Conservation (phyloP, 30 jellyfish, hydroid and myxozoan species). For the Morbakka virulenta region DNA sequence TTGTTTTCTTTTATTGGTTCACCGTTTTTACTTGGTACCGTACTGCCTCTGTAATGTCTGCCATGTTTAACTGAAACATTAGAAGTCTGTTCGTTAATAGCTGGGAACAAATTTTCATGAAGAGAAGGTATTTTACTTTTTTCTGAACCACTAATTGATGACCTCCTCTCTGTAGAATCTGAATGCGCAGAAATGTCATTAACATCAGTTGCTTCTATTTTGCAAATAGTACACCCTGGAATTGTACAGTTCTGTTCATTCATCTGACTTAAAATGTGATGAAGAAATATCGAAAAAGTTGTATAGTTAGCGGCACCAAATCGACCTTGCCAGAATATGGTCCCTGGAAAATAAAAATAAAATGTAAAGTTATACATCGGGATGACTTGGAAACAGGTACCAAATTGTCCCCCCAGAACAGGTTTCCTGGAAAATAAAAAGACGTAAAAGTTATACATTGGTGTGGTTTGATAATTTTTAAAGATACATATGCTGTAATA, state of each 20-base stretch:
- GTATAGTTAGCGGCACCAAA: conserved; percentile 32
- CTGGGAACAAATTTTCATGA: conserved; percentile 19
- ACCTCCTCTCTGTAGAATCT: background rate
- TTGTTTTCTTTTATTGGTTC: background rate
- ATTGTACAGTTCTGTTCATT: background rate
- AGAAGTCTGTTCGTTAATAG: background rate
- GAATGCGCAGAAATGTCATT: background rate
- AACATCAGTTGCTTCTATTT: background rate
- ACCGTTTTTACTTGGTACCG: background rate
- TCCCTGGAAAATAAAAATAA: too few species aligned
- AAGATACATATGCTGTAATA: too few species aligned
- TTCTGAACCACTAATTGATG: background rate
- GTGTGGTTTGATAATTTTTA: too few species aligned
- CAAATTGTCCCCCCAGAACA: too few species aligned
- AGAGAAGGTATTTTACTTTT: background rate
- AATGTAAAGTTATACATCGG: too few species aligned
- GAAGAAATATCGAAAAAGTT: conserved; percentile 12
- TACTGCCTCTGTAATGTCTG: background rate
- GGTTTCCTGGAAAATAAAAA: too few species aligned
- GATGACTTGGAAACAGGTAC: too few species aligned
- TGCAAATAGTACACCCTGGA: background rate
- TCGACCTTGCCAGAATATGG: conserved; percentile 71
- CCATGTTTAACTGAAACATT: background rate
- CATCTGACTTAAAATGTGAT: conserved; percentile 34
- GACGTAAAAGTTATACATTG: too few species aligned